Evolutionary conservation across 2,797 vertebrate genomes (phyloP).

Genomic region (Silurus lanzhouensis): DNA sequence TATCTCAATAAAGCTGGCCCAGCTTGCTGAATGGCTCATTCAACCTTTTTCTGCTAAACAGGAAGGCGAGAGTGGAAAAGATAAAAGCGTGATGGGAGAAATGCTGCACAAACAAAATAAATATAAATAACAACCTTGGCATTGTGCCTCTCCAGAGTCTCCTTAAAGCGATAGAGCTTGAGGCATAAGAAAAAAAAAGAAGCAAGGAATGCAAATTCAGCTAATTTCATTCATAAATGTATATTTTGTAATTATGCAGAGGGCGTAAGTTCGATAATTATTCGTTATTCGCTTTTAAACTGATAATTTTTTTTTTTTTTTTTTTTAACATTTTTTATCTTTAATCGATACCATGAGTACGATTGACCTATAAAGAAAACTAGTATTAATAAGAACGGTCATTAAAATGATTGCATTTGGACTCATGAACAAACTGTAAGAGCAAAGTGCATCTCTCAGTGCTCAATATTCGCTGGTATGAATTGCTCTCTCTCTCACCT

Average conservation of each 20-base stretch:
- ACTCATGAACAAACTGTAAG: neutral
- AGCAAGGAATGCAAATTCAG: neutral
- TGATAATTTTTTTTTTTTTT: no score
- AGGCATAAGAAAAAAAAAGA: neutral
- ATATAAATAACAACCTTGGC: slow-evolving; percentile 52
- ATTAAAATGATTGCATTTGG: neutral
- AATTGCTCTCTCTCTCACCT: neutral
- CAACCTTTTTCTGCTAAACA: slow-evolving; percentile 56
- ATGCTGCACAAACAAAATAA: slow-evolving; percentile 48
- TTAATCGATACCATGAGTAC: neutral
- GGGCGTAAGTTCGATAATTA: neutral
- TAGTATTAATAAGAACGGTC: no score
- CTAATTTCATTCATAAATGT: neutral
- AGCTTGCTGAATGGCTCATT: slow-evolving; percentile 53
- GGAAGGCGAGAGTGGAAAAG: slow-evolving; percentile 40
- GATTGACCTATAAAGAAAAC: no score
- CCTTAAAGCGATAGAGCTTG: neutral
- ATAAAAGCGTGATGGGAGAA: slow-evolving; percentile 39
- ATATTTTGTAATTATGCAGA: neutral
- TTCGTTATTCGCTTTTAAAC: neutral
- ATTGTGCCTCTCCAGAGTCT: slow-evolving; percentile 39
- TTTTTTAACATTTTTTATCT: neutral
- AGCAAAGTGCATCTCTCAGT: neutral
- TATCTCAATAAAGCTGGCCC: slow-evolving; percentile 57
- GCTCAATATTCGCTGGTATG: neutral